phyloP scores from a whole-genome alignment of 2,888 invertebrate genomes.

The Belgica antarctica region DNA sequence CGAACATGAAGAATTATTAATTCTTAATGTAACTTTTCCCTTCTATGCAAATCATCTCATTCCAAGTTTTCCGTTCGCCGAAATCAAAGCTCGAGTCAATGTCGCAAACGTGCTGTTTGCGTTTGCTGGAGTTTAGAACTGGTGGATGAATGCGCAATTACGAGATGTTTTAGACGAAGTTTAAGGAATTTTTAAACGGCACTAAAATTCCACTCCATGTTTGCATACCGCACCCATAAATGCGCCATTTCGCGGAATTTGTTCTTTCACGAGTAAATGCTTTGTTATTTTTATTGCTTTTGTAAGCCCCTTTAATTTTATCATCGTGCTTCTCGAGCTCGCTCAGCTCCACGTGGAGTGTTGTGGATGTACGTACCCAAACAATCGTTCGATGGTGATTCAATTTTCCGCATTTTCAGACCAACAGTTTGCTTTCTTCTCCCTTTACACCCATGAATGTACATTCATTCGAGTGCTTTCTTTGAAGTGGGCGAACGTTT shows the following conservation, averaged over 20 bases:
- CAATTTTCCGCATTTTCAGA: neutral
- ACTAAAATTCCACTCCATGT: too few relatives aligned
- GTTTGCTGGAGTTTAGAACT: too few relatives aligned
- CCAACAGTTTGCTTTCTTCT: too few relatives aligned
- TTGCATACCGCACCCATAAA: too few relatives aligned
- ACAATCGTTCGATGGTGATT: neutral
- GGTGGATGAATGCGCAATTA: too few relatives aligned
- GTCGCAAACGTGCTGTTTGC: neutral
- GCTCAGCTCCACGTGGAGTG: neutral
- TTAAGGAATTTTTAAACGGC: too few relatives aligned
- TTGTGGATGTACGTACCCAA: neutral
- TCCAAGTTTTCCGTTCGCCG: too few relatives aligned
- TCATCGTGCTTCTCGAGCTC: neutral
- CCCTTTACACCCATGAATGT: too few relatives aligned
- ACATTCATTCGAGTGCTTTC: too few relatives aligned
- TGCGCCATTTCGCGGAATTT: neutral
- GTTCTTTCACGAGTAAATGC: neutral
- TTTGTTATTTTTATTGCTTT: neutral
- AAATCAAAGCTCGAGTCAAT: too few relatives aligned
- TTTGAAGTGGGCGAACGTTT: too few relatives aligned
- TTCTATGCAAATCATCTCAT: constrained; percentile 5
- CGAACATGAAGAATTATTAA: constrained; percentile 4
- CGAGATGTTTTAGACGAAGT: too few relatives aligned
- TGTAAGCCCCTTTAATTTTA: neutral
- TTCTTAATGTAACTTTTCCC: constrained; percentile 21